Evolutionary conservation across 2,888 invertebrate genomes (phyloP).

Genomic region (Perithous albicinctus): DNA sequence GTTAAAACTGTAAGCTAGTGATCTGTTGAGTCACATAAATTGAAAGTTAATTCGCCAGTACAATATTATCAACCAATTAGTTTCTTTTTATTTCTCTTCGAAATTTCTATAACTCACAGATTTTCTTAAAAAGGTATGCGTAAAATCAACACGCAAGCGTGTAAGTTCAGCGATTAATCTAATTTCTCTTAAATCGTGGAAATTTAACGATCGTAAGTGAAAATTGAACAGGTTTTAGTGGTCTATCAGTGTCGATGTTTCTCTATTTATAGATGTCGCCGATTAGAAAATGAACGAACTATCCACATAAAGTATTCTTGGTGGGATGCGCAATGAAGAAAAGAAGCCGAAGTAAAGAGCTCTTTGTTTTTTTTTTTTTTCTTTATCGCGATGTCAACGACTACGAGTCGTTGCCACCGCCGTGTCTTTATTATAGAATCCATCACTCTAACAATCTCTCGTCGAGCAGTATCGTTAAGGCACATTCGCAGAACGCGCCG

Average conservation of each 20-base stretch:
- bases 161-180: not conserved
- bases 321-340: conserved; percentile 11
- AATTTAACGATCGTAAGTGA: not conserved
- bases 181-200: not conserved
- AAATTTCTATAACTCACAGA: not conserved
- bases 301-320: conserved; percentile 3
- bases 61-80: not conserved
- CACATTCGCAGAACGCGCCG: conserved; percentile 77
- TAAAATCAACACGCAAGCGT: not conserved
- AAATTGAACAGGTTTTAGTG: not conserved
- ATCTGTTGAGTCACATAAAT: not conserved
- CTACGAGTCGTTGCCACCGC: conserved; percentile 9
- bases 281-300: not conserved
- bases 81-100: not conserved
- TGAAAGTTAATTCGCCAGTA: not conserved
- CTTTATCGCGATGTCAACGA: conserved; percentile 6
- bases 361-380: conserved; percentile 24
- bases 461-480: conserved; percentile 77
- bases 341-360: conserved; percentile 10
- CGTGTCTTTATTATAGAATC: conserved; percentile 53
- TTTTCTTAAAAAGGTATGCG: not conserved
- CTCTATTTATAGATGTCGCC: not conserved
- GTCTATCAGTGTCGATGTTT: not conserved
- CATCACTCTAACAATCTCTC: conserved; percentile 63
- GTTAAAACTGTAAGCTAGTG: not conserved